phyloP scores from a whole-genome alignment of 2,113 vertebrate genomes.

The Ahaetulla prasina region DNA sequence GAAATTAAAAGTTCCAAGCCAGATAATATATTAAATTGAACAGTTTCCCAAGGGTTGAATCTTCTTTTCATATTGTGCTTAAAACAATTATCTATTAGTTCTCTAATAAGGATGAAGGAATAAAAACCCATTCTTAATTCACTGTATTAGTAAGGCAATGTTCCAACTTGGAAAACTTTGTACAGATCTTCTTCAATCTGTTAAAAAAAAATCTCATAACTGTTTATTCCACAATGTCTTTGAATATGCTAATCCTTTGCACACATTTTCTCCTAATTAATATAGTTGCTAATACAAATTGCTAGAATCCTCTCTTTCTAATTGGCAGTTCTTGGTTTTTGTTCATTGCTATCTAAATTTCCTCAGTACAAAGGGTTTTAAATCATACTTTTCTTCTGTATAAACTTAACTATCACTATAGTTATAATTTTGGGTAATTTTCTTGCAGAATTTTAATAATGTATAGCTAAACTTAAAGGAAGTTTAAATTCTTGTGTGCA shows the following conservation, averaged over 20 bases:
- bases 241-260: background rate
- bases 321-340: background rate
- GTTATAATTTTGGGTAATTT: background rate
- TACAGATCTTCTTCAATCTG: background rate
- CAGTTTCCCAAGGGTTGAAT: background rate
- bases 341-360: background rate
- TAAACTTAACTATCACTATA: background rate
- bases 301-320: background rate
- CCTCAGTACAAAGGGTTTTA: background rate
- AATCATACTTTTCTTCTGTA: background rate
- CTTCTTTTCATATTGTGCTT: background rate
- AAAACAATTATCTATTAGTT: background rate
- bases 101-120: background rate
- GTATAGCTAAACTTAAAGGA: background rate
- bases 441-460: background rate
- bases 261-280: background rate
- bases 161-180: background rate
- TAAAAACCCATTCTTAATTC: background rate
- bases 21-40: background rate
- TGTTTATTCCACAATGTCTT: background rate
- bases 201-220: background rate
- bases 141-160: background rate
- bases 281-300: background rate
- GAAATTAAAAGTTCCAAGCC: background rate
- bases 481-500: background rate